Base-by-base conservation (phyloP, 1,140 invertebrate species). In the Protaetia brevitarsis region DNA sequence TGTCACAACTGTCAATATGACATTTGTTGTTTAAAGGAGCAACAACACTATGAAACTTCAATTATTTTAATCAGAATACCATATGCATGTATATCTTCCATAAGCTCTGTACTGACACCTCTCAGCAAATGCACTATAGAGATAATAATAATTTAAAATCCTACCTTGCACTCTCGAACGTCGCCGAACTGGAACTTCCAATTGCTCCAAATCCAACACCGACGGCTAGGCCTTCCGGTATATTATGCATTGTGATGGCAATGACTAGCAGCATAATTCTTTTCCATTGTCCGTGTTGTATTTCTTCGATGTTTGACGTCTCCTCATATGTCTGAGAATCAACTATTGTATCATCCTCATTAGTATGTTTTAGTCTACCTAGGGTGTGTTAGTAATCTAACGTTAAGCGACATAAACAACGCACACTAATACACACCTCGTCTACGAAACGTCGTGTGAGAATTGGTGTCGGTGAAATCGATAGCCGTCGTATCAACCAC, bases 121-220 rank as follows among this genome's bases (percentile, higher is more conserved):
- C n/a, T n/a, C n/a, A n/a, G n/a, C n/a, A n/a, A n/a, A n/a, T n/a
- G n/a, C n/a, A n/a, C n/a, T 23, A 7, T 8, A 59, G 7, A 59
- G 10, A 59, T 27, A 59, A 59, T 56, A 59, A 59, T 5, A n/a
- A n/a, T n/a, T n/a, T 29, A 13, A 8, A 28, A 29, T 29, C 82
- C 83, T 81, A 94, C 94, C 93, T 93, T 66, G 96, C 96, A 76
- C 87, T 93, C 82, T 96, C 91, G 82, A 98, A 97, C 23, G 94
- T 94, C 0, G 95, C 91, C 30, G 88, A 86, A 23, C 85, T 80
- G 0, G 91, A 88, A 72, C 88, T 89, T n/a, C 93, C 94, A 45
- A 97, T 87, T 2, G 96, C 96, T 36, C 92, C 96, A 80, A 99
- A 99, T 13, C 93, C 96, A 21, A 99, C 96, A 16, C 97, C 97